Evolutionary conservation across 2,113 vertebrate species (phyloP), one percentile per base, ranked within the genome.

Genomic region (Neodontobutis hainanensis): DNA sequence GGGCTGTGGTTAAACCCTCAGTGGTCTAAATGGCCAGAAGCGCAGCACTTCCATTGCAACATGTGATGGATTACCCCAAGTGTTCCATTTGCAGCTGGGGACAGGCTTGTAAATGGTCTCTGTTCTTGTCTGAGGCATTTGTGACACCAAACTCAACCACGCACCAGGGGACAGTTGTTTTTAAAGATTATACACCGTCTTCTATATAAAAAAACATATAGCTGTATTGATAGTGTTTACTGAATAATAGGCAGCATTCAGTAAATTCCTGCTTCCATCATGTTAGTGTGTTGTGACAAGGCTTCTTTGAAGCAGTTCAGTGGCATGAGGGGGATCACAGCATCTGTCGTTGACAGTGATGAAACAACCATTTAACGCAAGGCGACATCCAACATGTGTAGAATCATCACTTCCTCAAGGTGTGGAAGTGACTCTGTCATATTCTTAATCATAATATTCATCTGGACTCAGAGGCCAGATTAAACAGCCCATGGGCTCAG

Each of bases 371-470:
- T 68, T 88, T 90, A 89, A 90, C 68, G 19, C 72, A 60, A 89
- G 81, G 57, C 58, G 89, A 92, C 85, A 89, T 81, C 67, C 75
- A 71, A 85, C 85, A 86, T 69, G 72, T 86, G 85, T 88, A 84
- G 61, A 79, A 88, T 79, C 82, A 87, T 85, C 77, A 80, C 83
- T 87, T 81, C 74, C 80, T 87, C 74, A 86, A 90, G 83, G 83
- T 85, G 84, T 83, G 82, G 72, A 88, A 87, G 82, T 82, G 73
- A 63, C 61, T 53, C 86, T 84, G 83, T 89, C 87, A 85, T 84
- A 85, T 87, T 86, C 87, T 85, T 85, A 88, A 90, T 90, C 85
- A 90, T 87, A 78, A 82, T 80, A 82, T 87, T 81, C 73, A 73
- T 85, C 59, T 81, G 48, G 45, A 68, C 65, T 75, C 56, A 55